phyloP scores from a whole-genome alignment of 2,888 invertebrate genomes.

The Leucoma salicis region DNA sequence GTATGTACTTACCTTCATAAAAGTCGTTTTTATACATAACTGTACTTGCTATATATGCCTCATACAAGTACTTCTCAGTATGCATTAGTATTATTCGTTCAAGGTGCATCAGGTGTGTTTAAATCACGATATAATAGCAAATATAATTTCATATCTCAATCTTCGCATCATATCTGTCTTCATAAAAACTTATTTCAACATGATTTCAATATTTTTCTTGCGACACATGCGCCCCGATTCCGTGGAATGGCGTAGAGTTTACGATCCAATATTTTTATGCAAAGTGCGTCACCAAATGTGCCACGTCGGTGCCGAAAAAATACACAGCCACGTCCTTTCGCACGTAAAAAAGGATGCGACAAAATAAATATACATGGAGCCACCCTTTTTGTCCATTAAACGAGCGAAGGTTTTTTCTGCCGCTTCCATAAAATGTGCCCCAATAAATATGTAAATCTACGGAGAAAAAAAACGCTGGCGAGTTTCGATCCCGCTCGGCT shows the following conservation, averaged over 20 bases:
- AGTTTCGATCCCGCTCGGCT: constrained; percentile 50
- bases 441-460: constrained; percentile 82
- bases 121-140: constrained; percentile 45
- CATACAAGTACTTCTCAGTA: background rate
- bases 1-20: background rate
- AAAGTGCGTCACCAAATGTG: constrained; percentile 81
- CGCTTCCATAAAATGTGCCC: constrained; percentile 79
- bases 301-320: constrained; percentile 68
- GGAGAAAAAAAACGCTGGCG: constrained; percentile 57
- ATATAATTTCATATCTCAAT: constrained; percentile 54
- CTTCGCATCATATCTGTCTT: constrained; percentile 51
- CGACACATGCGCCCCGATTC: constrained; percentile 68
- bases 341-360: constrained; percentile 81
- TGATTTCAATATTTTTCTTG: constrained; percentile 65
- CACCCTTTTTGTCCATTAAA: constrained; percentile 82
- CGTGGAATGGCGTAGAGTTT: constrained; percentile 64
- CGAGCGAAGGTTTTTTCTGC: constrained; percentile 69
- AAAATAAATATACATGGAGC: constrained; percentile 79
- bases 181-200: constrained; percentile 66
- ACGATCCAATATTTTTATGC: constrained; percentile 81
- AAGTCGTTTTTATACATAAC: background rate
- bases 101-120: constrained; percentile 44
- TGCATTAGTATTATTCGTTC: constrained; percentile 4
- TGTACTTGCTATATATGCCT: background rate
- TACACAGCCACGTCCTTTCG: constrained; percentile 72